Conservation (phyloP, 37 sponge, comb jelly and placozoan genomes). For the Ianthella basta region DNA sequence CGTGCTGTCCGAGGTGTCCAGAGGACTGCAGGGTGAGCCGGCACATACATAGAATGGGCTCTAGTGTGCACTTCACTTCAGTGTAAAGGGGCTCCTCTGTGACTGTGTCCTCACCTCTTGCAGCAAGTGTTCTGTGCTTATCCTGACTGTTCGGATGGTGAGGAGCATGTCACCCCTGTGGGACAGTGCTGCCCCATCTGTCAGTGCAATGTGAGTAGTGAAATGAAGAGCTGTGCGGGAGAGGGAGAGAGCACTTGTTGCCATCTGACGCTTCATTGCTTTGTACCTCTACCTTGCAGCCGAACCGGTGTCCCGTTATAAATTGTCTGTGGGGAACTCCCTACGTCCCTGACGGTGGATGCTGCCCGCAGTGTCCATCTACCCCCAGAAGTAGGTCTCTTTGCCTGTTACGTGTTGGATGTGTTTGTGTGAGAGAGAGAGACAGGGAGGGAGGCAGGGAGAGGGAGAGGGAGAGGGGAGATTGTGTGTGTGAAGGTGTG, state of each 20-base stretch:
- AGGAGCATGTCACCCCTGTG: background rate
- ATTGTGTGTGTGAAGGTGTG: background rate
- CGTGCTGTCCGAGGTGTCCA: too few relatives aligned
- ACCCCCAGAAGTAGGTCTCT: background rate
- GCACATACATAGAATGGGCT: too few relatives aligned
- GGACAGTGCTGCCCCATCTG: constrained; percentile 14
- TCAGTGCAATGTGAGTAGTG: background rate
- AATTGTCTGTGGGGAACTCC: background rate
- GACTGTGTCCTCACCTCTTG: too few relatives aligned
- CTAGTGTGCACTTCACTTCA: too few relatives aligned
- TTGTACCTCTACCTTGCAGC: too few relatives aligned
- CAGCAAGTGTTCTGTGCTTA: constrained; percentile 6
- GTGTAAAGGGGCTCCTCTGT: too few relatives aligned
- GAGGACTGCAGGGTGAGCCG: too few relatives aligned
- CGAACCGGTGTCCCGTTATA: background rate
- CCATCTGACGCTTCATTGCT: too few relatives aligned
- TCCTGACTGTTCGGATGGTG: background rate
- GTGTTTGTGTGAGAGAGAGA: background rate
- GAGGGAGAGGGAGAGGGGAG: too few relatives aligned
- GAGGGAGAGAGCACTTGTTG: background rate
- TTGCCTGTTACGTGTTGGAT: background rate
- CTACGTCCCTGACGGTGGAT: background rate
- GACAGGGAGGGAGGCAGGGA: too few relatives aligned
- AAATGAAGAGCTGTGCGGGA: background rate
- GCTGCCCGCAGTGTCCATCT: constrained; percentile 10